phyloP scores from a whole-genome alignment of 2,113 vertebrate genomes.

The Chamaea fasciata region DNA sequence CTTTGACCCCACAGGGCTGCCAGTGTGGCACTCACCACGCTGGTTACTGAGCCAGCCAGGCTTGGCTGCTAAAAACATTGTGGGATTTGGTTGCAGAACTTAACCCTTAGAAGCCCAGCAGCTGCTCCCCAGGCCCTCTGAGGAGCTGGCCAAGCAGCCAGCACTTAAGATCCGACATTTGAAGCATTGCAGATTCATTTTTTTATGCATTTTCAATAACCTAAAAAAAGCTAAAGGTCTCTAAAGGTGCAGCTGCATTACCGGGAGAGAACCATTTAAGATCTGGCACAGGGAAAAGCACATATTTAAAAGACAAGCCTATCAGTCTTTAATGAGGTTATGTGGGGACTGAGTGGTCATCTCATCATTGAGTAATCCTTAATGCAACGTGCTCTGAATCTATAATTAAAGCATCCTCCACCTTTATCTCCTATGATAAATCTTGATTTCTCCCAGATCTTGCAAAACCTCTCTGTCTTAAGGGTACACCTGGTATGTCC shows the following conservation, averaged over 20 bases:
- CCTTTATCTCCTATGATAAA: neutral
- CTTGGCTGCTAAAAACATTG: neutral
- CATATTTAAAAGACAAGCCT: constrained; percentile 21
- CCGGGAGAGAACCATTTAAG: constrained; percentile 15
- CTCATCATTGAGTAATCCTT: constrained; percentile 28
- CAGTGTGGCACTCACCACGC: neutral
- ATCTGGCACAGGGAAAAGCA: constrained; percentile 12
- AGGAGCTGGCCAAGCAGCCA: neutral
- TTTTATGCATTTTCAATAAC: neutral
- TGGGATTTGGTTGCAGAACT: neutral
- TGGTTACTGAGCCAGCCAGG: neutral
- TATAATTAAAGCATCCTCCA: constrained; percentile 35
- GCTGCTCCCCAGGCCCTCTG: neutral
- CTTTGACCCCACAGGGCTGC: neutral
- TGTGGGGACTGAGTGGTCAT: constrained; percentile 30
- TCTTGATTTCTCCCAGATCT: constrained; percentile 15
- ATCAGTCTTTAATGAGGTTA: constrained; percentile 43
- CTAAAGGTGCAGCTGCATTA: constrained; percentile 21
- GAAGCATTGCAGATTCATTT: neutral
- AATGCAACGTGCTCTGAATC: constrained; percentile 22
- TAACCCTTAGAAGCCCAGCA: neutral
- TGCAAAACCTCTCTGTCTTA: neutral
- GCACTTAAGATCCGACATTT: neutral
- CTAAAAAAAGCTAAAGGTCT: constrained; percentile 7
- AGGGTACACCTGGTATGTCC: neutral